These are phyloP conservation scores for Epsilonema sp. DNA, from an alignment of 2,888 invertebrate species.

Conservation along the genomic window DNA sequence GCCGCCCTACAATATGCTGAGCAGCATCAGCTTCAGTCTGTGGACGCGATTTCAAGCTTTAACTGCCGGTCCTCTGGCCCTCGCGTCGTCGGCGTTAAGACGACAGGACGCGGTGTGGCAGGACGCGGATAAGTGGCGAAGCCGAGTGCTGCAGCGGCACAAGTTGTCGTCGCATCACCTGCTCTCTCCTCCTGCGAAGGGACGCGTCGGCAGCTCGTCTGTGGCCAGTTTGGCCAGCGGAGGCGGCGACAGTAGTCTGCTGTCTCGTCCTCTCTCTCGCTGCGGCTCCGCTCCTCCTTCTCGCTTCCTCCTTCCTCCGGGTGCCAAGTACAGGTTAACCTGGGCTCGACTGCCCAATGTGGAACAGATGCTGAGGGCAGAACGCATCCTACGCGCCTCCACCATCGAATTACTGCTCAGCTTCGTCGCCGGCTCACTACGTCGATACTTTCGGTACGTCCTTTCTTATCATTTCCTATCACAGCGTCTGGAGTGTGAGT, in stretches of 20 bases:
- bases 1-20: conserved; percentile 6
- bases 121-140: not conserved
- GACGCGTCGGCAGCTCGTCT: no score
- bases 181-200: not conserved
- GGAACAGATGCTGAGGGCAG: conserved; percentile 10
- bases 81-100: not conserved
- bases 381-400: conserved; percentile 11
- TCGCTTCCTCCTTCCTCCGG: no score
- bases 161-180: not conserved
- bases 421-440: conserved; percentile 13
- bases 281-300: no score
- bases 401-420: conserved; percentile 12
- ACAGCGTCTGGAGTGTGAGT: no score
- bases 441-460: conserved; percentile 12
- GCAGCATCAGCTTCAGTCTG: not conserved
- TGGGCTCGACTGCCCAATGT: conserved; percentile 9
- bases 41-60: conserved; percentile 4
- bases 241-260: no score
- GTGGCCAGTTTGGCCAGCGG: no score
- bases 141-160: not conserved
- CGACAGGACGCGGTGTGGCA: conserved; percentile 1
- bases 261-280: no score
- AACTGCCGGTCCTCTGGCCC: conserved; percentile 1
- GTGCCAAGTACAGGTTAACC: no score
- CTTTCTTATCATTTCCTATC: no score